A percentile compares a stretch with the other conserved stretches of the same genome.
Evolutionary conservation across 2,113 vertebrate species (phyloP).

Genomic region (Cricetomys ansorgei): DNA sequence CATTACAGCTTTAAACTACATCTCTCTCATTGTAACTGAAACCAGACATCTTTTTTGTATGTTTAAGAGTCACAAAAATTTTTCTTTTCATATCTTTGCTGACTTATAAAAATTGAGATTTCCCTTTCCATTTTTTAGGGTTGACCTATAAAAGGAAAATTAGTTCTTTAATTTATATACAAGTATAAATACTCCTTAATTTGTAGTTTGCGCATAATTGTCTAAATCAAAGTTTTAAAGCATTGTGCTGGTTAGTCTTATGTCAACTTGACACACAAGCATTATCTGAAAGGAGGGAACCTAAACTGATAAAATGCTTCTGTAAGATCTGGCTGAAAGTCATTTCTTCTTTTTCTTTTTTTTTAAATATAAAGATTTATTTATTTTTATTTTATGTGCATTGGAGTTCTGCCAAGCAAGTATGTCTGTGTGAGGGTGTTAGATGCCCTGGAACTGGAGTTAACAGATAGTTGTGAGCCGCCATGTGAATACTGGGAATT

Average conservation of each 20-base stretch:
- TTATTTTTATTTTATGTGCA: no score
- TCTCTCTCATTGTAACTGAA: conserved; percentile 1
- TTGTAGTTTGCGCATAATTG: background rate
- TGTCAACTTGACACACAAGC: background rate
- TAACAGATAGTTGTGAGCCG: no score
- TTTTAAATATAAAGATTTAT: no score
- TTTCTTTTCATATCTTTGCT: conserved; percentile 7
- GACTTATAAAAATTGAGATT: background rate
- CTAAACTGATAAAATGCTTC: background rate
- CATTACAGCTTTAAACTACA: background rate
- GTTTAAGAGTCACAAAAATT: conserved; percentile 3
- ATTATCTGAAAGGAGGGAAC: background rate
- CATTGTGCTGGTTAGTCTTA: background rate
- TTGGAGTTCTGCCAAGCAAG: no score
- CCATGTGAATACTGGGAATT: no score
- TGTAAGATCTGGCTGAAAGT: background rate
- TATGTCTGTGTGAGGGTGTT: no score
- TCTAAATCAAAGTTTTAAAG: background rate
- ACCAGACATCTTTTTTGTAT: background rate
- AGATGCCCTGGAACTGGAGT: no score
- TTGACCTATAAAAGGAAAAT: background rate
- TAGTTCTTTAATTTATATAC: background rate
- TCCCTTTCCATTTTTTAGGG: background rate
- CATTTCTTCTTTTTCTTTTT: no score
- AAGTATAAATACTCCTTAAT: background rate